Conservation (phyloP, 2,888 invertebrate genomes). For the Stenoptilia bipunctidactyla region DNA sequence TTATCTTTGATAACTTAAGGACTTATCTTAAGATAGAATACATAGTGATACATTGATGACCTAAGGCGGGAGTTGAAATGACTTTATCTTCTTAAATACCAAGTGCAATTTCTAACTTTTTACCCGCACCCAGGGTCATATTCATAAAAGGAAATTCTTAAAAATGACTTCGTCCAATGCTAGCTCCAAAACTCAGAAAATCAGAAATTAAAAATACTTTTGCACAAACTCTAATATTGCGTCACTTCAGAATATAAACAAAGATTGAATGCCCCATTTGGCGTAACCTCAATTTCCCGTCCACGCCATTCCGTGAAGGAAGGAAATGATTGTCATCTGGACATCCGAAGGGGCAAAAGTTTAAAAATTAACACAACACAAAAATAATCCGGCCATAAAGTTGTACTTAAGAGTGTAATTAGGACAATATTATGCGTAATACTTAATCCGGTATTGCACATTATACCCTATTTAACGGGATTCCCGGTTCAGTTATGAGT, state of each 20-base stretch:
- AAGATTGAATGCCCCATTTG: background rate
- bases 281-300: background rate
- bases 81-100: no score
- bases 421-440: slow-evolving; percentile 53
- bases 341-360: background rate
- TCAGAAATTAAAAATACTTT: no score
- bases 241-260: background rate
- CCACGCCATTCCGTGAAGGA: background rate
- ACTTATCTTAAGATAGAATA: no score
- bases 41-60: no score
- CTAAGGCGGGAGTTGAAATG: no score
- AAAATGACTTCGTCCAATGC: no score
- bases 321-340: background rate
- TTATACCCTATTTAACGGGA: slow-evolving; percentile 64
- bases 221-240: background rate
- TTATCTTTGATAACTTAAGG: no score
- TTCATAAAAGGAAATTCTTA: no score
- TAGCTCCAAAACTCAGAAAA: no score
- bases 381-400: slow-evolving; percentile 36
- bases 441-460: slow-evolving; percentile 50
- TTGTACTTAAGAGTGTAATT: slow-evolving; percentile 53
- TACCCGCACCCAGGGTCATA: no score
- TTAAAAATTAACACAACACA: slow-evolving; percentile 14
- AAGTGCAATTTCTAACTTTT: no score
- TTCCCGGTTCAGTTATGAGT: slow-evolving; percentile 53